Conservation (phyloP, 92 coral and sea anemone species). For the Scolanthus callimorphus region DNA sequence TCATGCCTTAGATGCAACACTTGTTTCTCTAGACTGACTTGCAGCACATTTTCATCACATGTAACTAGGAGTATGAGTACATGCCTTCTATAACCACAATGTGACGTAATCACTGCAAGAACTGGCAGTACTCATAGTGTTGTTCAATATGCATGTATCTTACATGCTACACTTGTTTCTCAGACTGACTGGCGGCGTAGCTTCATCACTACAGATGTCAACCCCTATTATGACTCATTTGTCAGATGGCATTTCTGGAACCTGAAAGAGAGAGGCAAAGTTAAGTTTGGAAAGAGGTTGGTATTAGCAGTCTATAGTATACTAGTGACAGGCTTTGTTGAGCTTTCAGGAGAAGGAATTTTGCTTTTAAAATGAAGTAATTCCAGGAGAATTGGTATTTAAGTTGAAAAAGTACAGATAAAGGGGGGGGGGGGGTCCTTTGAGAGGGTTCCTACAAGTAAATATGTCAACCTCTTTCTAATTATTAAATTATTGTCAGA, state of each 20-base stretch:
- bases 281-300: conserved; percentile 98
- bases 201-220: conserved; percentile 90
- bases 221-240: conserved; percentile 97
- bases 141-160: background rate
- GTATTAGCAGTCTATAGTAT: too few relatives aligned
- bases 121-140: background rate
- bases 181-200: conserved; percentile 98
- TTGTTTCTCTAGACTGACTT: background rate
- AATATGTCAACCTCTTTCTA: too few relatives aligned
- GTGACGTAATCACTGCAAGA: too few relatives aligned
- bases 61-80: background rate
- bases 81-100: too few relatives aligned
- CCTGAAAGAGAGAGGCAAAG: conserved; percentile 89
- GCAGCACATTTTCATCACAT: background rate
- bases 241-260: conserved; percentile 99
- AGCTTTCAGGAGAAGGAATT: too few relatives aligned
- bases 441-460: too few relatives aligned
- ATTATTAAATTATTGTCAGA: too few relatives aligned
- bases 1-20: background rate
- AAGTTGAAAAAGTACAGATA: too few relatives aligned
- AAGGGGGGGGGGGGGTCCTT: too few relatives aligned
- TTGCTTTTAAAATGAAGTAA: too few relatives aligned
- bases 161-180: background rate
- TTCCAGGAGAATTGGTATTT: too few relatives aligned
- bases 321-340: too few relatives aligned